phyloP scores from a whole-genome alignment of 2,113 vertebrate genomes.

The Cynoglossus semilaevis region DNA sequence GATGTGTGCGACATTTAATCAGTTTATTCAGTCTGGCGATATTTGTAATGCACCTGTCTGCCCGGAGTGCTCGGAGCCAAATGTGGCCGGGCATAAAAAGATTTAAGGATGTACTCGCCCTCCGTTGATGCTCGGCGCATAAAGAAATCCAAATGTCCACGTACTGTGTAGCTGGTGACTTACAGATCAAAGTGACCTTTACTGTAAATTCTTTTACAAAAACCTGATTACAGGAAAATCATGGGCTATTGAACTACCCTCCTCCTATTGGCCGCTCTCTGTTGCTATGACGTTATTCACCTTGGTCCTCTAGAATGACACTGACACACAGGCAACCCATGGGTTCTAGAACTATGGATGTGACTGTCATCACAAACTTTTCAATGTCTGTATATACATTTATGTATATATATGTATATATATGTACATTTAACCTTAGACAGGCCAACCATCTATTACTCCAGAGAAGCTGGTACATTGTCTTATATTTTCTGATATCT shows the following conservation, averaged over 20 bases:
- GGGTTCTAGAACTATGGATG: too few relatives aligned
- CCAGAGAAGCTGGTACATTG: too few relatives aligned
- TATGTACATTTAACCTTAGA: too few relatives aligned
- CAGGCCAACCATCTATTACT: too few relatives aligned
- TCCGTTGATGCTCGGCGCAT: not conserved
- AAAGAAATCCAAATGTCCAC: not conserved
- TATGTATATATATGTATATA: too few relatives aligned
- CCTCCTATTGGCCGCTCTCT: not conserved
- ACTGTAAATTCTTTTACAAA: not conserved
- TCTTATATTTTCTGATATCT: too few relatives aligned
- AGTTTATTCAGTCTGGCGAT: not conserved
- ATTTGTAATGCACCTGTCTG: not conserved
- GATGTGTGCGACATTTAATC: conserved; percentile 1
- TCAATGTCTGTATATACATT: too few relatives aligned
- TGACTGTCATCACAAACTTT: too few relatives aligned
- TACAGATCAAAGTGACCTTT: not conserved
- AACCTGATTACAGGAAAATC: not conserved
- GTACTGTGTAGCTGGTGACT: not conserved
- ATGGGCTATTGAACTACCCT: not conserved
- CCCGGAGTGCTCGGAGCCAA: not conserved
- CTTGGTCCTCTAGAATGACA: not conserved
- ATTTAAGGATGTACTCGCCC: not conserved
- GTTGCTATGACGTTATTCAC: conserved; percentile 1
- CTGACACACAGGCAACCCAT: too few relatives aligned
- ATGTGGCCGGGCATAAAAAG: not conserved